Percentiles rank a stretch among this genome's conserved stretches.
Conservation (phyloP, 2,888 invertebrate genomes). For the Sinohyriopsis cumingii region DNA sequence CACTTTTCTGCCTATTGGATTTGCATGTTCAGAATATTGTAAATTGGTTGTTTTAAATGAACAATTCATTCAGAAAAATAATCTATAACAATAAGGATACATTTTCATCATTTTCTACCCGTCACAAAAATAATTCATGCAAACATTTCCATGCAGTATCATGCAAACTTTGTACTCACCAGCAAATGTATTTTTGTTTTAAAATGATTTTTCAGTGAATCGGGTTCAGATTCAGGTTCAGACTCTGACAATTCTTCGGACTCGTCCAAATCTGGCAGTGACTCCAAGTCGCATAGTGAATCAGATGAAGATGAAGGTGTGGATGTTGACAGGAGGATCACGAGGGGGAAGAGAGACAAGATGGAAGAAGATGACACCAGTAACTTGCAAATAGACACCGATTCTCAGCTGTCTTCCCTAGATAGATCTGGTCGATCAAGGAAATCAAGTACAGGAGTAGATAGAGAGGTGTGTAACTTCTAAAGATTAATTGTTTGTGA, state of each 20-base stretch:
- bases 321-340: conserved; percentile 26
- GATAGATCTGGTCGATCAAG: not conserved
- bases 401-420: conserved; percentile 10
- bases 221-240: conserved; percentile 54
- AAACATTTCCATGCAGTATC: not conserved
- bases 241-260: conserved; percentile 59
- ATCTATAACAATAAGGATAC: no score
- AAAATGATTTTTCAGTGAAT: conserved; percentile 37
- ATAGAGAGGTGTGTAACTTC: conserved; percentile 7
- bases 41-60: no score
- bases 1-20: no score
- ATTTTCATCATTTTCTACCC: no score
- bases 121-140: no score
- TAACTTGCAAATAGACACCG: conserved; percentile 8
- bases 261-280: conserved; percentile 31
- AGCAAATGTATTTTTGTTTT: conserved; percentile 1
- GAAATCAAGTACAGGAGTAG: not conserved
- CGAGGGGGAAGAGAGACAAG: conserved; percentile 9
- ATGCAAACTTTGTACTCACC: not conserved
- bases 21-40: no score
- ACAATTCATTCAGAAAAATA: no score
- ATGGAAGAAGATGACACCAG: conserved; percentile 2
- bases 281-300: conserved; percentile 31
- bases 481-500: not conserved
- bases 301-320: conserved; percentile 36